Evolutionary conservation across 2,113 vertebrate genomes (phyloP).

Genomic region (Callipepla californica): DNA sequence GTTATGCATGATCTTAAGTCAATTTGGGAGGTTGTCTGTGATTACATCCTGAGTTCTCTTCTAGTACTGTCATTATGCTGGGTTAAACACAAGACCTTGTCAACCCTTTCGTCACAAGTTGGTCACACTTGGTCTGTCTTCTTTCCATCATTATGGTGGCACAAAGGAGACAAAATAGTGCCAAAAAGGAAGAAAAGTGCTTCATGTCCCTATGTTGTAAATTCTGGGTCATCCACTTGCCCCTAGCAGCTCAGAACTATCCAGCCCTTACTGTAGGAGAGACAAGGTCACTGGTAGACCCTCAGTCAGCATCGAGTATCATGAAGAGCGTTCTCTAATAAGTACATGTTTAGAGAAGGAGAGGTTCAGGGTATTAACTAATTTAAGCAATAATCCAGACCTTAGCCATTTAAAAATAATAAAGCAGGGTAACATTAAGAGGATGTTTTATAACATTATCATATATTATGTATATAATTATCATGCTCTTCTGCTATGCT

Average conservation of each 20-base stretch:
- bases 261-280: not conserved
- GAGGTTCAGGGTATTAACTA: not conserved
- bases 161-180: not conserved
- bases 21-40: not conserved
- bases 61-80: not conserved
- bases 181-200: not conserved
- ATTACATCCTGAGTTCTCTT: not conserved
- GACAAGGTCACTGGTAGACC: not conserved
- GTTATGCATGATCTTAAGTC: not conserved
- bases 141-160: not conserved
- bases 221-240: not conserved
- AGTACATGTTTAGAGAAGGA: not conserved
- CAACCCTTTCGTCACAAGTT: not conserved
- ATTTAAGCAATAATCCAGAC: not conserved
- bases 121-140: not conserved
- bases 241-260: not conserved
- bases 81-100: not conserved
- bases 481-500: not conserved
- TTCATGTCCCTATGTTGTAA: rapidly evolving
- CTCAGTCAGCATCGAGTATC: not conserved
- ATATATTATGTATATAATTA: not conserved
- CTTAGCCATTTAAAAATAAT: not conserved
- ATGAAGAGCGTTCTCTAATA: rapidly evolving
- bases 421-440: not conserved
- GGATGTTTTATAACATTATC: not conserved